Percentiles rank a stretch among this genome's conserved stretches.
Conservation (phyloP, 2,888 invertebrate species). For the Meiosimyza platycephala region DNA sequence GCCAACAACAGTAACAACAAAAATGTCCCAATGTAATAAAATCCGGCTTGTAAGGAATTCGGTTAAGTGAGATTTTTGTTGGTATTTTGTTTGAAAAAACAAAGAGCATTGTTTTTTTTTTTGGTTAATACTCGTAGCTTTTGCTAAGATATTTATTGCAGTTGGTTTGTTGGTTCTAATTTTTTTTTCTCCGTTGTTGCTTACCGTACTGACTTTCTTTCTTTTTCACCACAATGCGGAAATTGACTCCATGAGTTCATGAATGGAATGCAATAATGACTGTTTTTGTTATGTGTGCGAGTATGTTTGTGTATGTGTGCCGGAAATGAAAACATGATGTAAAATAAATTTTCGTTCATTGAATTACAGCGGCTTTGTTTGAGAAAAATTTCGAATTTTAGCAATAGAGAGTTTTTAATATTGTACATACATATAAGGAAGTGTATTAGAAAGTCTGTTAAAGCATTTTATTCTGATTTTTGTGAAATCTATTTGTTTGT, state of each 20-base stretch:
- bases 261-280: conserved; percentile 17
- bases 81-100: neutral
- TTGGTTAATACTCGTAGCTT: neutral
- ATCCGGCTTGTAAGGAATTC: conserved; percentile 9
- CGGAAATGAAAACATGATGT: conserved; percentile 13
- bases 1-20: conserved; percentile 1
- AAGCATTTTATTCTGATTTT: too few species aligned
- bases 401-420: too few species aligned
- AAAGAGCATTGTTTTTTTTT: neutral
- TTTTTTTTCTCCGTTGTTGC: neutral
- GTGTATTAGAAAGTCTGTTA: too few species aligned
- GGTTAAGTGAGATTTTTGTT: conserved; percentile 4
- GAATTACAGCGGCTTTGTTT: too few species aligned
- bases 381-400: too few species aligned
- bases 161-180: neutral
- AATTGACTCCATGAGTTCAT: conserved; percentile 12
- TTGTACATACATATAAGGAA: too few species aligned
- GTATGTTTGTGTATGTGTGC: neutral
- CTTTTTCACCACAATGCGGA: conserved; percentile 11
- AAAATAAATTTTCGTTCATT: neutral
- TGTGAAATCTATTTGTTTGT: too few species aligned
- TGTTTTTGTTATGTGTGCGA: neutral
- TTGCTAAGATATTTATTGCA: conserved; percentile 5
- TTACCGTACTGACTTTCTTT: too few species aligned
- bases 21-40: conserved; percentile 12